Base-by-base conservation (phyloP, 2,888 invertebrate genomes). In the Nomada lathburiana region DNA sequence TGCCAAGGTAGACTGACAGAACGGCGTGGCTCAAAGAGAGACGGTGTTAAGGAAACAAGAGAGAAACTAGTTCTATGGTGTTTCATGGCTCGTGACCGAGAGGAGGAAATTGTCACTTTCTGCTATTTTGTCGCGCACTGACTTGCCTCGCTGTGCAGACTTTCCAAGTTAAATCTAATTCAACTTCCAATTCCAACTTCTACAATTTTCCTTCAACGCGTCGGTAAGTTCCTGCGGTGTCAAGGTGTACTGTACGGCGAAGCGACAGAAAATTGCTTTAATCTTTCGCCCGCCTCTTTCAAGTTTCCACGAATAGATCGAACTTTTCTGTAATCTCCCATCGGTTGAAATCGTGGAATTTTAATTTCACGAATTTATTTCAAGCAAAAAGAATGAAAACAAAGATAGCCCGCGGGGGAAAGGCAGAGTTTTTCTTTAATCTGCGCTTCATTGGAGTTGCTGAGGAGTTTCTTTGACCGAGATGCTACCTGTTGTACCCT, bases 161-260 rank as follows among this genome's bases (percentile, higher is more conserved):
- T 80, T 80, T 65, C 69, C 2, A 77, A 79, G 70, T 79, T 77
- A 65, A 80, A 80, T 80, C 77, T 77, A 80, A 80, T 80, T 80
- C 79, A 77, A 80, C 77, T 65, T 77, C 53, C 65, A 77, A 80
- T 80, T 47, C 53, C n/a, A 65, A 77, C 60, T 80, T 77, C 20
- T 70, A 50, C 77, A 60, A 76, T 70, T 77, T 77, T 60, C 68
- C 64, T 57, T 42, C 64, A 52, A 77, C 79, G 60, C 47, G 77
- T 47, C 52, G 52, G 50, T 55, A 76, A 76, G 68, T 76, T 78
- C 53, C 44, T 60, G 29, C 26, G 55, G 55, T 60, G 76, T 79
- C 63, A 26, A 50, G 63, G 29, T 36, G 36, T 69, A 69, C 76
- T 69, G 79, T 26, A 10, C 62, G 50, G 36, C 2, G 13, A n/a